A percentile compares a stretch with the other conserved stretches of the same genome.
Conservation (phyloP, 2,797 vertebrate species). For the Sebastes nivosus region DNA sequence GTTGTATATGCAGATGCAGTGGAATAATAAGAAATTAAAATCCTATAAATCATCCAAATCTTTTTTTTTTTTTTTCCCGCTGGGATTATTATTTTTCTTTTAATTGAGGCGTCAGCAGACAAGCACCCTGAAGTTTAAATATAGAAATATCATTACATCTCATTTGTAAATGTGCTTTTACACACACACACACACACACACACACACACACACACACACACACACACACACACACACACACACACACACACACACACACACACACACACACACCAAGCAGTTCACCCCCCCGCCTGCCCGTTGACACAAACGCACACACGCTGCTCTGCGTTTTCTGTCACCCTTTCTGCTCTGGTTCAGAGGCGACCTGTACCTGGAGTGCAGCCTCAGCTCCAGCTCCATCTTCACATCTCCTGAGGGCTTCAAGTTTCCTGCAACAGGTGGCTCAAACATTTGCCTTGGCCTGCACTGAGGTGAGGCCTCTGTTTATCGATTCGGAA, state of each 20-base stretch:
- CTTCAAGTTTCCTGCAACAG: slow-evolving; percentile 84
- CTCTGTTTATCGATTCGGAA: slow-evolving; percentile 83
- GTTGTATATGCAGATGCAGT: background rate
- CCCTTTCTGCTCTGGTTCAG: slow-evolving; percentile 57
- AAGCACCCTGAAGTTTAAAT: slow-evolving; percentile 50
- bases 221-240: background rate
- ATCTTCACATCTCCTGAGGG: slow-evolving; percentile 80
- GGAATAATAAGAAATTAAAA: background rate
- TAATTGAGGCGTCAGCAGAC: slow-evolving; percentile 19
- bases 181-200: slow-evolving; percentile 2
- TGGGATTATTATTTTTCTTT: background rate
- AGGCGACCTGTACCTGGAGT: slow-evolving; percentile 71
- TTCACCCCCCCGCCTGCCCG: background rate
- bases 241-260: slow-evolving; percentile 3
- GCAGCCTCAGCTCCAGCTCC: slow-evolving; percentile 60
- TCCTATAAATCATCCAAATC: background rate
- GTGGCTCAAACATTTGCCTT: slow-evolving; percentile 89
- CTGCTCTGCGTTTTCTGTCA: slow-evolving; percentile 17
- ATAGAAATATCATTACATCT: slow-evolving; percentile 52
- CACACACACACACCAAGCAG: slow-evolving; percentile 9
- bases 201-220: too few species aligned
- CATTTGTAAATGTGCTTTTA: slow-evolving; percentile 20
- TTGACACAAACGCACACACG: slow-evolving; percentile 29
- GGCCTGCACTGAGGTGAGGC: slow-evolving; percentile 79
- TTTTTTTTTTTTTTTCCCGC: background rate